Evolutionary conservation across 2,797 vertebrate genomes (phyloP).

Genomic region (Esox masquinongy): DNA sequence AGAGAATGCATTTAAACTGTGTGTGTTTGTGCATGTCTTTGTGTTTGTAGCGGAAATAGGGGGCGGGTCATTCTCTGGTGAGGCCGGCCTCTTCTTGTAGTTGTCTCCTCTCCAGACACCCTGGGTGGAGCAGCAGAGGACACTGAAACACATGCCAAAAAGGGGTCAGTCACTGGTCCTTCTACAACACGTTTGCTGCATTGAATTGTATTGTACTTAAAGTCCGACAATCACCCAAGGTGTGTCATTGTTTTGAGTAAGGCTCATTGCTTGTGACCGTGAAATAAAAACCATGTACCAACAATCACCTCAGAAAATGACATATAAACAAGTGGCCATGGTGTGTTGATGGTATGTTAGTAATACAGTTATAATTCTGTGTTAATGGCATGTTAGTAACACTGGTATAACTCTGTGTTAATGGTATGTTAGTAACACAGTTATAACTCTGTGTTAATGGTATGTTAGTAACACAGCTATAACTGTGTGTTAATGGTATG

Average conservation of each 20-base stretch:
- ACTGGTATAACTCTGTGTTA: no score
- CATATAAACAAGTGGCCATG: not conserved
- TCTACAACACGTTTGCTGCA: not conserved
- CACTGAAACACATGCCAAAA: not conserved
- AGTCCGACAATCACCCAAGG: not conserved
- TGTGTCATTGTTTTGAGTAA: not conserved
- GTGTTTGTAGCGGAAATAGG: not conserved
- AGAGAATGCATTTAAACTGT: no score
- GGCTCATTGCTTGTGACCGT: not conserved
- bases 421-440: no score
- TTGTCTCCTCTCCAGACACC: not conserved
- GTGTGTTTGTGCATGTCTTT: not conserved
- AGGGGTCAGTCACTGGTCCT: not conserved
- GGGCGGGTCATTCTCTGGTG: not conserved
- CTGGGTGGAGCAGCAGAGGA: not conserved
- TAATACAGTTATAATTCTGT: no score
- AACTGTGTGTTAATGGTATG: not conserved
- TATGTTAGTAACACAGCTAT: no score
- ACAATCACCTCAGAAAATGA: not conserved
- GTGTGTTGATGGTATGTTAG: not conserved
- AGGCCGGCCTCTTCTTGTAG: not conserved
- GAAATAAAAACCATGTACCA: not conserved
- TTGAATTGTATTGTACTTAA: not conserved
- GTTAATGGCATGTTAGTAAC: no score
- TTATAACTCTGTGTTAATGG: no score